Evolutionary conservation across 2,888 invertebrate species (phyloP).

Genomic region (Amiota communis): DNA sequence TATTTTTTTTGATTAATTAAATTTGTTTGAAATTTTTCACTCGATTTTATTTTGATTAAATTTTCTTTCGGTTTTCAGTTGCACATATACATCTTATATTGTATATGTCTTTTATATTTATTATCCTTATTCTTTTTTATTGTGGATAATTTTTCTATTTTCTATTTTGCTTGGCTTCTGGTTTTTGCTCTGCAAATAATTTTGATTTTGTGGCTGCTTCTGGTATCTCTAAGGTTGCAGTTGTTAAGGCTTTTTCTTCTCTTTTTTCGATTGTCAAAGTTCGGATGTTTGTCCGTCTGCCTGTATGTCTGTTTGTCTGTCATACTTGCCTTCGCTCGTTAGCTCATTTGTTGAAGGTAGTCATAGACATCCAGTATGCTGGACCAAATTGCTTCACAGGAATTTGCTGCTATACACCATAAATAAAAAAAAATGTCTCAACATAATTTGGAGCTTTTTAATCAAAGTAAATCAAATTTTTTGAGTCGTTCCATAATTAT

Average conservation of each 20-base stretch:
- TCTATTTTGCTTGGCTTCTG: background rate
- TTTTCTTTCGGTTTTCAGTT: background rate
- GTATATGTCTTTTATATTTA: too few species aligned
- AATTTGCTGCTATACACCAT: too few species aligned
- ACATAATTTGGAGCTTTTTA: too few species aligned
- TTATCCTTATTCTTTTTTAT: background rate
- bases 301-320: background rate
- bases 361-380: too few species aligned
- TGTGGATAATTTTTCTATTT: background rate
- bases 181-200: too few species aligned
- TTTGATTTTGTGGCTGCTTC: too few species aligned
- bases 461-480: too few species aligned
- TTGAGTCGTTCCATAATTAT: too few species aligned
- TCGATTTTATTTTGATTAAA: too few species aligned
- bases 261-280: background rate
- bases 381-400: too few species aligned
- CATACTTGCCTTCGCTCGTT: background rate
- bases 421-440: too few species aligned
- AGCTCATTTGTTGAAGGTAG: background rate
- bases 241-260: background rate
- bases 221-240: background rate
- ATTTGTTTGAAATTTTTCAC: background rate
- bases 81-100: too few species aligned
- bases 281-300: constrained; percentile 25
- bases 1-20: background rate